phyloP scores from a whole-genome alignment of 2,113 vertebrate genomes.

The Dendropsophus ebraccatus region DNA sequence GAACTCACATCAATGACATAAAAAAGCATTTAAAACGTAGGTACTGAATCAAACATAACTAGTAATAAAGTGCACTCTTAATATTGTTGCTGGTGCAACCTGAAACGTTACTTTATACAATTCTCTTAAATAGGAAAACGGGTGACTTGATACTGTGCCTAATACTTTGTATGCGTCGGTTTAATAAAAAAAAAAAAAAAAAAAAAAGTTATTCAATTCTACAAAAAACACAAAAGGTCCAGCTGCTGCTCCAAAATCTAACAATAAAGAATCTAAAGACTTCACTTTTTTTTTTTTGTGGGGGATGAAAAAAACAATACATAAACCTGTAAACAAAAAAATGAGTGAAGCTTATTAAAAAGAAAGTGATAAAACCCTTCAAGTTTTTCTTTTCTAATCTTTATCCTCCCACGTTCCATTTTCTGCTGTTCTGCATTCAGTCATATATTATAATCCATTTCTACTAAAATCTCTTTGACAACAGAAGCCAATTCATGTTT shows the following conservation, averaged over 20 bases:
- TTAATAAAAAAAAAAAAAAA: too few relatives aligned
- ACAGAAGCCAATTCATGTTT: constrained; percentile 60
- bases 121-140: neutral
- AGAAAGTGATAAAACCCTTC: constrained; percentile 10
- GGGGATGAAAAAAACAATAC: neutral
- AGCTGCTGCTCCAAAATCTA: neutral
- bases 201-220: neutral
- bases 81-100: too few relatives aligned
- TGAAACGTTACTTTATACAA: too few relatives aligned
- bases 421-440: constrained; percentile 13
- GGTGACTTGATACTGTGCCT: neutral
- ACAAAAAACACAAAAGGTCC: neutral
- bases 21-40: too few relatives aligned
- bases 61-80: too few relatives aligned
- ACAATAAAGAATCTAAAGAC: neutral
- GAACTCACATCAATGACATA: too few relatives aligned
- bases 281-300: neutral
- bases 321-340: constrained; percentile 45
- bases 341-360: constrained; percentile 36
- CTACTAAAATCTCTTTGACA: constrained; percentile 68
- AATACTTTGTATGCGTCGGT: neutral
- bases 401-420: constrained; percentile 59
- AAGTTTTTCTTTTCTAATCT: constrained; percentile 56
- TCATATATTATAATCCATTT: constrained; percentile 33
- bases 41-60: too few relatives aligned